Evolutionary conservation across 2,797 vertebrate species (phyloP).

Genomic region (Schizopygopsis malacanthus): DNA sequence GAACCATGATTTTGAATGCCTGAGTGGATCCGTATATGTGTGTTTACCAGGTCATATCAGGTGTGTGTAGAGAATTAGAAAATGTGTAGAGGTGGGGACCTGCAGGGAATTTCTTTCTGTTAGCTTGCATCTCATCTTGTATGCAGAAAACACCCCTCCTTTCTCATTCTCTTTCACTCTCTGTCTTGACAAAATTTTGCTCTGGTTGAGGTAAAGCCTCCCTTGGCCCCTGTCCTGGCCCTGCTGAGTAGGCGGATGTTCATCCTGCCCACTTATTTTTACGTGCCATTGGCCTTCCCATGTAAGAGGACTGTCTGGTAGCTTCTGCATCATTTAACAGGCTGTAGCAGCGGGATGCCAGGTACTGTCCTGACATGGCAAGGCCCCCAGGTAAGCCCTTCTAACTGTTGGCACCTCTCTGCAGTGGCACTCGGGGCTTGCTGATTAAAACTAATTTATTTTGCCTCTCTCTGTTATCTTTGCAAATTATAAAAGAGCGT

Average conservation of each 20-base stretch:
- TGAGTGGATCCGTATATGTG: constrained; percentile 22
- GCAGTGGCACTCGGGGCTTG: constrained; percentile 8
- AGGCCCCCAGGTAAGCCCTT: constrained; percentile 29
- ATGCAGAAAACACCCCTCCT: not conserved
- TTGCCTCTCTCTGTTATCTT: not conserved
- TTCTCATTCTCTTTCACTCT: not conserved
- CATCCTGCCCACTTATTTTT: constrained; percentile 69
- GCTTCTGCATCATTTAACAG: constrained; percentile 79
- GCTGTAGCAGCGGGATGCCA: constrained; percentile 63
- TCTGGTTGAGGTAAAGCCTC: constrained; percentile 49
- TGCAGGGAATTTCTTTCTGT: constrained; percentile 31
- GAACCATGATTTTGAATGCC: constrained; percentile 58
- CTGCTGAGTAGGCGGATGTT: constrained; percentile 65
- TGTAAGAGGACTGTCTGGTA: constrained; percentile 72
- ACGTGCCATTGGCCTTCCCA: constrained; percentile 74
- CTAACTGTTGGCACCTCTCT: constrained; percentile 21
- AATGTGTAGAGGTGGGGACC: not conserved
- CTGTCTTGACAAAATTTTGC: constrained; percentile 42
- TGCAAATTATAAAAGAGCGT: not conserved
- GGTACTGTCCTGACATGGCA: constrained; percentile 65
- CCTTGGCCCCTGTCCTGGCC: constrained; percentile 60
- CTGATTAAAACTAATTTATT: not conserved
- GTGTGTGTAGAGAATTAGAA: constrained; percentile 27
- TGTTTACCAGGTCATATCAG: constrained; percentile 37
- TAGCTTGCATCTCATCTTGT: constrained; percentile 40